Evolutionary conservation across 2,113 vertebrate genomes (phyloP).

Genomic region (Thryonomys swinderianus): DNA sequence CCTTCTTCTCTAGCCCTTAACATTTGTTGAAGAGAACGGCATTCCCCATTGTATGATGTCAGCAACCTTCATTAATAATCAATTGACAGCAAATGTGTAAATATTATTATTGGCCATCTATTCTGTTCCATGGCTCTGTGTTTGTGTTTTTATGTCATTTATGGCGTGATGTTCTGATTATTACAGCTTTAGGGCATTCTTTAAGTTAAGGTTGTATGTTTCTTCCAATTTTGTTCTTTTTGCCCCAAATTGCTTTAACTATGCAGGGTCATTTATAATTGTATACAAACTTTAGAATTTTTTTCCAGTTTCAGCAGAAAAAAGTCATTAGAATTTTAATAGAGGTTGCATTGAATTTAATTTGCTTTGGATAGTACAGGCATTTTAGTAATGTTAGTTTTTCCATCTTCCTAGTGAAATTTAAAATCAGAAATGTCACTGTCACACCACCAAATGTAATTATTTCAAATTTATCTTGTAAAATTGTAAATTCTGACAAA

Average conservation of each 20-base stretch:
- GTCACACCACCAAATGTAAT: slow-evolving; percentile 23
- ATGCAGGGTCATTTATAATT: not conserved
- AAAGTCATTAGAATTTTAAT: not conserved
- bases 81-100: not conserved
- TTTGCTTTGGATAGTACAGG: not conserved
- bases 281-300: not conserved
- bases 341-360: not conserved
- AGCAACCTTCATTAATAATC: not conserved
- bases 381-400: not conserved
- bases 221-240: not conserved
- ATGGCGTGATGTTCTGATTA: not conserved
- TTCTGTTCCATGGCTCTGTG: not conserved
- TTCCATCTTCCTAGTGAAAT: not conserved
- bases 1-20: not conserved
- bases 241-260: not conserved
- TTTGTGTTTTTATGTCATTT: not conserved
- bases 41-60: not conserved
- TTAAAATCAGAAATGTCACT: slow-evolving; percentile 34
- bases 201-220: not conserved
- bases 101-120: not conserved
- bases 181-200: not conserved
- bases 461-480: slow-evolving; percentile 9
- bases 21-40: not conserved
- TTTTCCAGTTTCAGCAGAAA: not conserved
- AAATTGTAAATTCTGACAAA: slow-evolving; percentile 29